phyloP scores from a whole-genome alignment of 1,140 invertebrate species.

The Lepidurus couesii region DNA sequence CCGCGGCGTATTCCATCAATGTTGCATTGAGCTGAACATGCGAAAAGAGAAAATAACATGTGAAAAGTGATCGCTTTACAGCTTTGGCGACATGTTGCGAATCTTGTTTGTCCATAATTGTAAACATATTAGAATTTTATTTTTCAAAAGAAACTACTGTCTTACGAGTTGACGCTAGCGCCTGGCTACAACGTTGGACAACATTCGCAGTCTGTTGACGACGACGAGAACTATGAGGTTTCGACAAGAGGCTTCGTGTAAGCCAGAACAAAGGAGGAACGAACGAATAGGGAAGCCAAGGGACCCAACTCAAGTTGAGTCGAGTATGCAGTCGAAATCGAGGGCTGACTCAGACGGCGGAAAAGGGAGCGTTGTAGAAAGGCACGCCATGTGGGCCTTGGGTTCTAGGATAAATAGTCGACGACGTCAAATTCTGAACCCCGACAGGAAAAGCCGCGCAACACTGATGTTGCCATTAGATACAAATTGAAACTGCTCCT shows the following conservation, averaged over 20 bases:
- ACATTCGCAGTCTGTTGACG: neutral
- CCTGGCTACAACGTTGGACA: neutral
- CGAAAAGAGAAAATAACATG: no score
- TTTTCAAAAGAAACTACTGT: no score
- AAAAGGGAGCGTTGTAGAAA: slow-evolving; percentile 10
- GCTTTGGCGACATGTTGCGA: no score
- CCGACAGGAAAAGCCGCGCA: neutral
- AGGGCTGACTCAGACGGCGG: slow-evolving; percentile 10
- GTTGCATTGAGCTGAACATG: no score
- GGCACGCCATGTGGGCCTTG: slow-evolving; percentile 20
- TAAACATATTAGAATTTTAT: no score
- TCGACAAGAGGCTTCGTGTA: neutral
- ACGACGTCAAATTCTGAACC: neutral
- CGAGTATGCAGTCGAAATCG: slow-evolving; percentile 21
- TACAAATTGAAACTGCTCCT: neutral
- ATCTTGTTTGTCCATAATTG: no score
- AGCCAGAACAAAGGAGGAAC: neutral
- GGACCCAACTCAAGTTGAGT: neutral
- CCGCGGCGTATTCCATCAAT: no score
- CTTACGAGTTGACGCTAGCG: neutral
- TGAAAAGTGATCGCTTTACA: no score
- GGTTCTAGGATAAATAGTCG: slow-evolving; percentile 11
- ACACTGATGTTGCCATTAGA: slow-evolving; percentile 1
- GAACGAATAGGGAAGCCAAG: neutral
- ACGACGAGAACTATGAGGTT: neutral